phyloP scores from a whole-genome alignment of 2,888 invertebrate genomes.

The Drosophila vallismaia region DNA sequence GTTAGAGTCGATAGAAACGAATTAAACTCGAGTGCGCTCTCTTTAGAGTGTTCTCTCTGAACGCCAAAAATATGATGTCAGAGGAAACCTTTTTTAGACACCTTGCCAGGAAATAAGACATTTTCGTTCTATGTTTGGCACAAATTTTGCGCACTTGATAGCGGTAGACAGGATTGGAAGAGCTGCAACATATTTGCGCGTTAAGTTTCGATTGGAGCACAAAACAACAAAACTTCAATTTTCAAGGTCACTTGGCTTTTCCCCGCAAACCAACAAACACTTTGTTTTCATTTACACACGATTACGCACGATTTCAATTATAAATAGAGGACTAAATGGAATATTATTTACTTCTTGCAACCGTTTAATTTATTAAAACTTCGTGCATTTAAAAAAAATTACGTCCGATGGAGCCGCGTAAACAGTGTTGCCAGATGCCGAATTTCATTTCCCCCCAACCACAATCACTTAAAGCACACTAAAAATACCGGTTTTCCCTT shows the following conservation, averaged over 20 bases:
- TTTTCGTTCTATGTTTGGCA: neutral
- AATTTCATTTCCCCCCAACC: neutral
- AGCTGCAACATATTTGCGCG: slow-evolving; percentile 9
- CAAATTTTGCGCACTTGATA: neutral
- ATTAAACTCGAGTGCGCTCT: slow-evolving; percentile 1
- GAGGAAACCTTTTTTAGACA: slow-evolving; percentile 17
- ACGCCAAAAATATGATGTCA: slow-evolving; percentile 28
- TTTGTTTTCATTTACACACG: neutral
- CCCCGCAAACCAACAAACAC: neutral
- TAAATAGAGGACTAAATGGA: neutral
- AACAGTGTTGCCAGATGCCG: neutral
- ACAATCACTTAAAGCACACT: neutral
- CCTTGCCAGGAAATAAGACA: slow-evolving; percentile 2
- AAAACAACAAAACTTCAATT: slow-evolving; percentile 28
- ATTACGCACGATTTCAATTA: neutral
- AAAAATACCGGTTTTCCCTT: no score
- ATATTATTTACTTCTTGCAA: neutral
- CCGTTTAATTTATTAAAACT: slow-evolving; percentile 1
- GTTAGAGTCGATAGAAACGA: neutral
- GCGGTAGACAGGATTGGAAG: neutral
- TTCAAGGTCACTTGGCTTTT: slow-evolving; percentile 38
- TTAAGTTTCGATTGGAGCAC: slow-evolving; percentile 1
- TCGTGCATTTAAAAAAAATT: slow-evolving; percentile 6
- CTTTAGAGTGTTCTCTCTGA: slow-evolving; percentile 2
- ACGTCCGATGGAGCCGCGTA: slow-evolving; percentile 14